These are phyloP conservation scores for Drosophila sulfurigaster DNA, from an alignment of 1,140 invertebrate genomes.

Conservation along the genomic window DNA sequence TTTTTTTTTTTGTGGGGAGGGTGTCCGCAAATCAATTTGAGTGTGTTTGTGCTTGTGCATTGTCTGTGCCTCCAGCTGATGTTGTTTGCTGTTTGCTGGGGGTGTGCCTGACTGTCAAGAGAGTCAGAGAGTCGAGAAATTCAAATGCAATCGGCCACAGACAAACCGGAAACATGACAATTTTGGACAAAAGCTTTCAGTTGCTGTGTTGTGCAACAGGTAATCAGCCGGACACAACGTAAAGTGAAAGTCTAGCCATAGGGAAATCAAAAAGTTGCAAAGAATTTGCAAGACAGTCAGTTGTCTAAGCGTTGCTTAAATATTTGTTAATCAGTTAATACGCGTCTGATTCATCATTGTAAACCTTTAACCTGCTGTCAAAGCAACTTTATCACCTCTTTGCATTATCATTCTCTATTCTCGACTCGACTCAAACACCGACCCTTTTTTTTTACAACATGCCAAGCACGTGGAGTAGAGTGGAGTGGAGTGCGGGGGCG, in stretches of 20 bases:
- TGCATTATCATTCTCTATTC: conserved; percentile 1
- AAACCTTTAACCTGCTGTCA: conserved; percentile 7
- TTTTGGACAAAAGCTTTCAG: conserved; percentile 39
- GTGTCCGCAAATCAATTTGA: conserved; percentile 62
- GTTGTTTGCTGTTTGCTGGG: conserved; percentile 24
- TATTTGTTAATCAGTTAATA: conserved; percentile 15
- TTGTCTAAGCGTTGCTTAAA: background rate
- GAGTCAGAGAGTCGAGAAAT: conserved; percentile 30
- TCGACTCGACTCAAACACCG: background rate
- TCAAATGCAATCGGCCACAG: conserved; percentile 42
- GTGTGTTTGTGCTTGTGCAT: conserved; percentile 8
- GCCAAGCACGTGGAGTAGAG: conserved; percentile 2
- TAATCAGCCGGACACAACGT: conserved; percentile 28
- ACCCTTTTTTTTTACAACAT: conserved; percentile 11
- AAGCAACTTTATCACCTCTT: background rate
- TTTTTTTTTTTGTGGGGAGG: conserved; percentile 24
- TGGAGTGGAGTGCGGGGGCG: conserved; percentile 3
- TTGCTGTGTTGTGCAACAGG: conserved; percentile 61
- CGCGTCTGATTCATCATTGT: conserved; percentile 19
- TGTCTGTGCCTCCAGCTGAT: conserved; percentile 19
- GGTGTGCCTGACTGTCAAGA: conserved; percentile 28
- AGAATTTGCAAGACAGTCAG: background rate
- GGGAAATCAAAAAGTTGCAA: conserved; percentile 13
- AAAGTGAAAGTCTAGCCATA: conserved; percentile 62
- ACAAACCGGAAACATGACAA: conserved; percentile 53